These are phyloP conservation scores for Leptatherina wallacei DNA, from an alignment of 2,797 vertebrate genomes.

Conservation along the genomic window DNA sequence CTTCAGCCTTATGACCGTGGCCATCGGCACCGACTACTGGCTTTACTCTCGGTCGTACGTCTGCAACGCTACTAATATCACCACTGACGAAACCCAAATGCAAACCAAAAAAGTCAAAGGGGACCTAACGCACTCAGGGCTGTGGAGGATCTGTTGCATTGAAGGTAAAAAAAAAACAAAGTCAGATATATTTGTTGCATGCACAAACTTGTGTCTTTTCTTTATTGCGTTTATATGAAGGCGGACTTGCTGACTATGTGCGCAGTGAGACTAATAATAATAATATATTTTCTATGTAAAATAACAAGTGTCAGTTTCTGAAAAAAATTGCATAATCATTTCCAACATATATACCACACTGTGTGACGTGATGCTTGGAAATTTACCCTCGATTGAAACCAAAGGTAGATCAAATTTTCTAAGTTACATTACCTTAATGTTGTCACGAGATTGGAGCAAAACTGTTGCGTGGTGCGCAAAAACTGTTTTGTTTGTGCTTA, in stretches of 20 bases:
- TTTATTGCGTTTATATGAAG: neutral
- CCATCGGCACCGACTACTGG: constrained; percentile 97
- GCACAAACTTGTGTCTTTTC: constrained; percentile 21
- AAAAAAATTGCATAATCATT: neutral
- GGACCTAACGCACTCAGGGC: constrained; percentile 92
- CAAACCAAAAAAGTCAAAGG: constrained; percentile 86
- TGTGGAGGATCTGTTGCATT: constrained; percentile 95
- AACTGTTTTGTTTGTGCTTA: constrained; percentile 26
- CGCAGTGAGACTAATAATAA: neutral
- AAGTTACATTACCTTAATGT: neutral
- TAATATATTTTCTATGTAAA: neutral
- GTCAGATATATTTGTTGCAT: neutral
- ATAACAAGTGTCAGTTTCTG: neutral
- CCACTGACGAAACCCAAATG: constrained; percentile 85
- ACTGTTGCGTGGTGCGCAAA: constrained; percentile 29
- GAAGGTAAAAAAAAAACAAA: constrained; percentile 84
- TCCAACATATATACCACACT: neutral
- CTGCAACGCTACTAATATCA: constrained; percentile 93
- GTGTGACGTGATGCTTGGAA: neutral
- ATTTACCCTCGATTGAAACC: neutral
- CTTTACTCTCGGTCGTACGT: constrained; percentile 94
- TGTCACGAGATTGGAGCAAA: neutral
- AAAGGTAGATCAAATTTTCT: neutral
- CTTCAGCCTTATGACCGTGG: constrained; percentile 96
- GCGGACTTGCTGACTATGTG: neutral